Conservation (phyloP, 2,797 vertebrate genomes). For the Acestrorhynchus altus region DNA sequence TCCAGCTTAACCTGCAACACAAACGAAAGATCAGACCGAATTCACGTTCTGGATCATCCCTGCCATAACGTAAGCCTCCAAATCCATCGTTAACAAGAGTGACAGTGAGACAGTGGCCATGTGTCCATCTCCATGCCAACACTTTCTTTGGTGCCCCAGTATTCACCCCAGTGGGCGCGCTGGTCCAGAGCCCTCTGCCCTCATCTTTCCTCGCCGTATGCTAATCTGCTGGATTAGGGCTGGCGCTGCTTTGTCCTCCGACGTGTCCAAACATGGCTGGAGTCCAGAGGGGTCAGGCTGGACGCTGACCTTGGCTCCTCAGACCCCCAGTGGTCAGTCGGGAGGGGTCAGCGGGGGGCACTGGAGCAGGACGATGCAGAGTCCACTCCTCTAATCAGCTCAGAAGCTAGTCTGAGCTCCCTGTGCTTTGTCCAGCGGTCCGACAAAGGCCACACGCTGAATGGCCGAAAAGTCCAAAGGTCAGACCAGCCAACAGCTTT, state of each 20-base stretch:
- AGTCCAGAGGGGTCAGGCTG: slow-evolving; percentile 78
- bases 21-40: slow-evolving; percentile 59
- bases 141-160: slow-evolving; percentile 41
- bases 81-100: slow-evolving; percentile 68
- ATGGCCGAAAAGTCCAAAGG: slow-evolving; percentile 70
- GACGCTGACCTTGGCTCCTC: slow-evolving; percentile 83
- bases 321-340: slow-evolving; percentile 55
- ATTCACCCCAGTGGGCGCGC: slow-evolving; percentile 38
- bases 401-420: slow-evolving; percentile 68
- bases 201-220: slow-evolving; percentile 77
- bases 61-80: slow-evolving; percentile 75
- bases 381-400: slow-evolving; percentile 79
- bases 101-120: slow-evolving; percentile 64
- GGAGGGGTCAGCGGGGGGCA: slow-evolving; percentile 60
- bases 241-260: slow-evolving; percentile 76
- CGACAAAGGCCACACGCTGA: slow-evolving; percentile 63
- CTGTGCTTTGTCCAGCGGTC: slow-evolving; percentile 73
- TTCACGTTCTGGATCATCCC: slow-evolving; percentile 78
- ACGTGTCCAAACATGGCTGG: slow-evolving; percentile 86
- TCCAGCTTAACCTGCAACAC: slow-evolving; percentile 64
- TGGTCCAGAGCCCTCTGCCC: slow-evolving; percentile 71
- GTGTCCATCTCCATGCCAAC: slow-evolving; percentile 80
- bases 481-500: slow-evolving; percentile 75
- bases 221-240: slow-evolving; percentile 81
- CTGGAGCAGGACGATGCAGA: slow-evolving; percentile 56